Evolutionary conservation across 2,113 vertebrate species (phyloP), one percentile per base, ranked within the genome.

Genomic region (Argyrosomus japonicus): DNA sequence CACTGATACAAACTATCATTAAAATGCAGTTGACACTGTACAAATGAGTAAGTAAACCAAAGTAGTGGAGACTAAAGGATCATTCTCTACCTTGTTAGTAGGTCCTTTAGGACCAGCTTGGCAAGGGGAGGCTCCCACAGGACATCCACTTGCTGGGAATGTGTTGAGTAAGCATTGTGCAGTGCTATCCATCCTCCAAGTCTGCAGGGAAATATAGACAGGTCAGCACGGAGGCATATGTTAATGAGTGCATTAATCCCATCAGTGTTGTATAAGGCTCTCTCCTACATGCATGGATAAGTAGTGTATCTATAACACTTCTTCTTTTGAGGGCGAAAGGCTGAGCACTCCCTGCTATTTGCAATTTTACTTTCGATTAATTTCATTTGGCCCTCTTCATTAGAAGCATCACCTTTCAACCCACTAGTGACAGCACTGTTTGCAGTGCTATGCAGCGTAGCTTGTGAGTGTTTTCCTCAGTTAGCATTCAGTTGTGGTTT

Each of bases 141-240:
- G 81, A 93, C 89, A 54, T 61, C 88, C 87, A 25, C 90, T 87
- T 64, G 75, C 93, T 79, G 95, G 82, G 43, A 94, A 91, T 87
- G 94, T 96, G 82, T 81, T 96, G 64, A 95, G 91, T 70, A 96
- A 97, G 82, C 94, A 91, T 68, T 96, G 96, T 65, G 94, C 94
- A 14, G 91, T 87, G 1, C 94, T 80, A 61, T 96, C 93, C 69
- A 94, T 92, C 83, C 96, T 93, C 90, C 96, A 96, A 56, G 95
- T 94, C 97, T 99, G 95, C 48, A 63, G 36, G 78, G 36, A 85
- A 63, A 91, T 89, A 25, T 57, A 69, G 48, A 83, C 32, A n/a
- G 57, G 70, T 79, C 68, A 87, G 80, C 71, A 79, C 0, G 11
- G 45, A 72, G 80, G 13, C 51, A 50, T 11, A n/a, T 48, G 36